Evolutionary conservation across 2,113 vertebrate species (phyloP), one percentile per base, ranked within the genome.

Genomic region (Oryzias curvinotus): DNA sequence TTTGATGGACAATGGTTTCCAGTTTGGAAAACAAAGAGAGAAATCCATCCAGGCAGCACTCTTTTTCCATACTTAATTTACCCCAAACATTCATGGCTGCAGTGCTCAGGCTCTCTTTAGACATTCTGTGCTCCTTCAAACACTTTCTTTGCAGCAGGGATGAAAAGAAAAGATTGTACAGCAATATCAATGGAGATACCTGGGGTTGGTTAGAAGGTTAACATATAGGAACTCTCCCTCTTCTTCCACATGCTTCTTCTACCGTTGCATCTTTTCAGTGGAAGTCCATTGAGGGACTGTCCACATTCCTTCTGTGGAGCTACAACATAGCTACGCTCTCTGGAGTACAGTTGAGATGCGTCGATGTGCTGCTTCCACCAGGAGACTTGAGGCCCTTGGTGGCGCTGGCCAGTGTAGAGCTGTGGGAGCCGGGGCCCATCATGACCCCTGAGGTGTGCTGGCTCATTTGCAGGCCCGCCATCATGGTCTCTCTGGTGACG

Each of bases 321-420:
- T 93, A 93, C 83, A 96, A 92, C 95, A 96, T 96, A 86, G 95
- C 93, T 8, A 94, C 93, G 74, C 92, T 94, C 87, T 96, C 95
- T 0, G 93, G 94, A 53, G 93, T 93, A 75, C 94, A 96, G 91
- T 94, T 95, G 85, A 97, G 93, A 79, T 95, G 95, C 3, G 95
- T 93, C 41, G 95, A 95, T 5, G 95, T 92, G 88, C 94, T 95
- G 89, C 94, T 94, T 50, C 92, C 91, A 0, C 94, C 95, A 0
- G 94, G 93, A 1, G 94, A 94, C 83, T 97, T 97, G 62, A 94
- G 93, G 47, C 92, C 91, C 65, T 94, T 92, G 0, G 90, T 84
- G 4, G 87, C 78, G 1, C 91, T 80, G 8, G 89, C 73, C 30
- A 88, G 66, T 0, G 88, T 64, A 0, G 87, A 81, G 50, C 77